Evolutionary conservation across 2,797 vertebrate species (phyloP).

Genomic region (Epinephelus coioides): DNA sequence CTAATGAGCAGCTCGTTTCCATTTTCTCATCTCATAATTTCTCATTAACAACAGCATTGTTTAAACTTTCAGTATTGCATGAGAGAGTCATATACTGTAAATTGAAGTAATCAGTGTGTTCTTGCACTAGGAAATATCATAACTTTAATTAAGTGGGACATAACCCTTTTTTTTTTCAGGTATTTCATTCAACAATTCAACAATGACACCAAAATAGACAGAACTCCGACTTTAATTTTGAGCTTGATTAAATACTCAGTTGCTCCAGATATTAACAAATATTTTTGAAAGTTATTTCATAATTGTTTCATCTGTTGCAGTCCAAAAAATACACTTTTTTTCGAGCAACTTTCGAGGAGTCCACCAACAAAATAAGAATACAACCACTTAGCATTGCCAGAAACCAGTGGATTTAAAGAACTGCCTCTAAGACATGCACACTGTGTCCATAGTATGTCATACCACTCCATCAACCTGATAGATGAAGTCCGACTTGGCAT

Average conservation of each 20-base stretch:
- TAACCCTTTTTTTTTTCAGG: not conserved
- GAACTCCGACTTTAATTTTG: not conserved
- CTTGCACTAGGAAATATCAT: not conserved
- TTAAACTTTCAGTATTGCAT: not conserved
- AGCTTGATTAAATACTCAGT: not conserved
- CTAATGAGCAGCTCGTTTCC: conserved; percentile 3
- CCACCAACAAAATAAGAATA: not conserved
- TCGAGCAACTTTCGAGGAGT: not conserved
- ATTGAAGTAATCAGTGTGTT: not conserved
- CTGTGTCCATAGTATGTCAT: conserved; percentile 47
- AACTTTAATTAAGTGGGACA: not conserved
- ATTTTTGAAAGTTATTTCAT: not conserved
- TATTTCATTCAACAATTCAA: not conserved
- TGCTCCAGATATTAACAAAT: not conserved
- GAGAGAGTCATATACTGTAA: not conserved
- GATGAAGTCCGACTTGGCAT: conserved; percentile 66
- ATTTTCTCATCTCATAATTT: not conserved
- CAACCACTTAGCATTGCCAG: not conserved
- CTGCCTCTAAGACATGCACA: conserved; percentile 21
- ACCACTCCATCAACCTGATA: conserved; percentile 58
- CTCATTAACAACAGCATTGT: not conserved
- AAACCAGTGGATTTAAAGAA: conserved; percentile 1
- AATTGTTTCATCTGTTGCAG: not conserved
- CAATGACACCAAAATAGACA: not conserved
- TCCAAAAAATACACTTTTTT: not conserved